Evolutionary conservation across 2,113 vertebrate species (phyloP).

Genomic region (Halcyon senegalensis): DNA sequence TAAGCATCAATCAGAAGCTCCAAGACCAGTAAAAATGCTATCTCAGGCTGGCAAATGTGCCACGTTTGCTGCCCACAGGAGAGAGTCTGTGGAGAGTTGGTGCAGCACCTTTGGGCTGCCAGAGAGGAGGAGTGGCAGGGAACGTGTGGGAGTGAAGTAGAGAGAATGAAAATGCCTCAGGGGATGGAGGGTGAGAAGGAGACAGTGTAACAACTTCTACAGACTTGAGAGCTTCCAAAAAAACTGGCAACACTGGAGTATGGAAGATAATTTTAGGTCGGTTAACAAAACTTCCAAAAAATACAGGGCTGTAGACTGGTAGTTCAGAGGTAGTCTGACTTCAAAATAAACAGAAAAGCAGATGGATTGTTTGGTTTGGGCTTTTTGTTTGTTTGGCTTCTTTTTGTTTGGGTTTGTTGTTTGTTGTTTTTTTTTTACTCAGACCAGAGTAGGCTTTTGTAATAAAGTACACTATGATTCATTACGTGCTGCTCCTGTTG

Average conservation of each 20-base stretch:
- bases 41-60: slow-evolving; percentile 41
- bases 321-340: background rate
- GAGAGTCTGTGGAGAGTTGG: background rate
- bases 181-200: slow-evolving; percentile 20
- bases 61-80: slow-evolving; percentile 20
- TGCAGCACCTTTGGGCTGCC: slow-evolving; percentile 37
- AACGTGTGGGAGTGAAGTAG: background rate
- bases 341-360: background rate
- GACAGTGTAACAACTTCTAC: slow-evolving; percentile 24
- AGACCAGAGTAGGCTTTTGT: background rate
- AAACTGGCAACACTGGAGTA: background rate
- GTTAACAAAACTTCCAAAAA: background rate
- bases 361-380: background rate
- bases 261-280: background rate
- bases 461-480: background rate
- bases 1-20: background rate
- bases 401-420: background rate
- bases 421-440: background rate
- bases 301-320: background rate
- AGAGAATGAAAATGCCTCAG: background rate
- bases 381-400: background rate
- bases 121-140: background rate
- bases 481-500: background rate
- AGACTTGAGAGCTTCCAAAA: background rate
- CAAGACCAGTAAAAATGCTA: background rate